Evolutionary conservation across 2,888 invertebrate genomes (phyloP), one percentile per base, ranked within the genome.

Genomic region (Epiblema foenella): DNA sequence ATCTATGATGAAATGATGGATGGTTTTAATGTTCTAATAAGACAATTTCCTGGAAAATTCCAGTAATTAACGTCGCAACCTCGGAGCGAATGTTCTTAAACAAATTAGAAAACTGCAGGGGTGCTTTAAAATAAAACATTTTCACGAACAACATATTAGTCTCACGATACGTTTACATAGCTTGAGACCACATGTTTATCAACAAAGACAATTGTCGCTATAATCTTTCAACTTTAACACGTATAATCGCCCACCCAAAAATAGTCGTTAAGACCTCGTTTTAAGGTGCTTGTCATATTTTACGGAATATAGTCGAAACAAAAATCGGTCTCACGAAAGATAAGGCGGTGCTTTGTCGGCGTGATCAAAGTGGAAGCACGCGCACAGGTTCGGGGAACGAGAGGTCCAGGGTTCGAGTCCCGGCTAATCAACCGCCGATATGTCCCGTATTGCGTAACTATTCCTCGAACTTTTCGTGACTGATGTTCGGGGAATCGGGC

Each of bases 281-380:
- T n/a, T 64, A 39, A 39, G 52, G 46, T 18, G 88, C 88, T 85
- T 82, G 86, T 86, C 81, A 88, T 88, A 90, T 89, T 88, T 89
- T 90, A 89, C 89, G 90, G 90, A 90, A 90, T 89, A 87, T 88
- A 84, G 89, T 86, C 86, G 83, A 85, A 84, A 89, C 88, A 89
- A 90, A 88, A 92, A 90, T 88, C 86, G 86, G 85, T 84, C 88
- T 85, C 83, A 82, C 82, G 77, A 83, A 83, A 91, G 91, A 92
- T 91, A 91, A 91, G 81, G 89, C 93, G 93, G 93, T 79, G 77
- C 83, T 93, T 92, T 92, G 93, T 86, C 92, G 93, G 93, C 83
- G 69, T 58, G 79, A 82, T 91, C 86, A 91, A 92, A 91, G 76
- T 66, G 75, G 77, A 73, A 70, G 83, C 86, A 85, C 89, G 86